These are phyloP conservation scores for Callorhinus ursinus DNA, from an alignment of 2,113 vertebrate genomes.

Conservation along the genomic window DNA sequence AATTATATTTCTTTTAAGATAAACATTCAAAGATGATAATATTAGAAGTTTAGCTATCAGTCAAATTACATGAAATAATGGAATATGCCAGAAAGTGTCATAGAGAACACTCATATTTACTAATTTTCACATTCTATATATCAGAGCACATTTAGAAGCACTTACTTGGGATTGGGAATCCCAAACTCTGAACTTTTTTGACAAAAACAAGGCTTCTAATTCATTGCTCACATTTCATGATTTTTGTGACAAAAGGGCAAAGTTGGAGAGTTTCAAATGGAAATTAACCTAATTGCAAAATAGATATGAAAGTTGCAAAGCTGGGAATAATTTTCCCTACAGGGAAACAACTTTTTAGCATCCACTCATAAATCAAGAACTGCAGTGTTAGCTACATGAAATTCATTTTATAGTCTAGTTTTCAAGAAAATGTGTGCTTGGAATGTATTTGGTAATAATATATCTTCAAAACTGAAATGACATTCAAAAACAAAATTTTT, in stretches of 20 bases:
- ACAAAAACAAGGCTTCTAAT: not conserved
- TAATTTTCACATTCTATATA: not conserved
- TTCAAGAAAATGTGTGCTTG: constrained; percentile 45
- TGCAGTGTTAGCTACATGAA: not conserved
- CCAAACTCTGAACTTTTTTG: not conserved
- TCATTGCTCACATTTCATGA: not conserved
- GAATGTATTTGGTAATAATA: constrained; percentile 31
- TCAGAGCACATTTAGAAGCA: not conserved
- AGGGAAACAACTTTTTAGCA: not conserved
- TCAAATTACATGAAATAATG: not conserved
- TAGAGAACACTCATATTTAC: not conserved
- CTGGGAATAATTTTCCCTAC: constrained; percentile 35
- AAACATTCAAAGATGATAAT: not conserved
- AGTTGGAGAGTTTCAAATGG: not conserved
- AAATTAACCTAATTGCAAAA: constrained; percentile 55
- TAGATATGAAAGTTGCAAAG: not conserved
- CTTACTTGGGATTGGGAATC: not conserved
- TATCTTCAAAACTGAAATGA: not conserved
- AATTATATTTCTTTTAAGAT: not conserved
- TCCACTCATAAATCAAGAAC: constrained; percentile 13
- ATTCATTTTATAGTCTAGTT: constrained; percentile 4
- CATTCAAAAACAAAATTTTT: constrained; percentile 11
- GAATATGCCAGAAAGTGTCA: not conserved
- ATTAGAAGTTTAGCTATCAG: not conserved
- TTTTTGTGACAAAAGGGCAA: not conserved